A percentile compares a stretch with the other conserved stretches of the same genome.
phyloP scores from a whole-genome alignment of 1,140 invertebrate genomes.

The Drosophila murphyi region DNA sequence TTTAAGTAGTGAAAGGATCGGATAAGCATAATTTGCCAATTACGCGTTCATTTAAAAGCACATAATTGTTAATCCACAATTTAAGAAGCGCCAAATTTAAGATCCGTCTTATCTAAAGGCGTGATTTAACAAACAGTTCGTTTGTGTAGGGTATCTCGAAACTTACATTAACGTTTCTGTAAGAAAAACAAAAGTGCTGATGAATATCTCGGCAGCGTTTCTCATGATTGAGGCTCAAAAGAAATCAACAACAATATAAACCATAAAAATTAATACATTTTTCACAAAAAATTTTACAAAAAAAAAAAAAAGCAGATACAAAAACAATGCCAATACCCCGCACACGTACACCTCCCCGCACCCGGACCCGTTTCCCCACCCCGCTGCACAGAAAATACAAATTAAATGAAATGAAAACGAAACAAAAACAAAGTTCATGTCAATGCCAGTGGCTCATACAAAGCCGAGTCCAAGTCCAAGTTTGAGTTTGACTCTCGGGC shows the following conservation, averaged over 20 bases:
- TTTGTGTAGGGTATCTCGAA: slow-evolving; percentile 45
- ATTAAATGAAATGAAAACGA: slow-evolving; percentile 50
- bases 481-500: slow-evolving; percentile 16
- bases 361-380: background rate
- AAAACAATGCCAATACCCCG: slow-evolving; percentile 59
- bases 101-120: slow-evolving; percentile 8
- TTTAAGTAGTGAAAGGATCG: slow-evolving; percentile 62
- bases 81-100: slow-evolving; percentile 4
- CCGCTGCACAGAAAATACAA: slow-evolving; percentile 42
- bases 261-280: slow-evolving; percentile 79
- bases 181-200: slow-evolving; percentile 48
- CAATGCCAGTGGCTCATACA: slow-evolving; percentile 51
- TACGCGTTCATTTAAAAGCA: slow-evolving; percentile 47
- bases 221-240: slow-evolving; percentile 49
- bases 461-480: slow-evolving; percentile 30
- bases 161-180: slow-evolving; percentile 26
- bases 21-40: slow-evolving; percentile 55
- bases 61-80: slow-evolving; percentile 26
- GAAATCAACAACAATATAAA: slow-evolving; percentile 70
- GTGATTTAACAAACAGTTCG: slow-evolving; percentile 14
- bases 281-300: slow-evolving; percentile 43
- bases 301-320: slow-evolving; percentile 46
- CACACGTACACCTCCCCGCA: background rate
- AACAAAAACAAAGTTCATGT: slow-evolving; percentile 62
- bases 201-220: slow-evolving; percentile 45